These are phyloP conservation scores for Eueides isabella DNA, from an alignment of 1,140 invertebrate genomes.

Conservation along the genomic window DNA sequence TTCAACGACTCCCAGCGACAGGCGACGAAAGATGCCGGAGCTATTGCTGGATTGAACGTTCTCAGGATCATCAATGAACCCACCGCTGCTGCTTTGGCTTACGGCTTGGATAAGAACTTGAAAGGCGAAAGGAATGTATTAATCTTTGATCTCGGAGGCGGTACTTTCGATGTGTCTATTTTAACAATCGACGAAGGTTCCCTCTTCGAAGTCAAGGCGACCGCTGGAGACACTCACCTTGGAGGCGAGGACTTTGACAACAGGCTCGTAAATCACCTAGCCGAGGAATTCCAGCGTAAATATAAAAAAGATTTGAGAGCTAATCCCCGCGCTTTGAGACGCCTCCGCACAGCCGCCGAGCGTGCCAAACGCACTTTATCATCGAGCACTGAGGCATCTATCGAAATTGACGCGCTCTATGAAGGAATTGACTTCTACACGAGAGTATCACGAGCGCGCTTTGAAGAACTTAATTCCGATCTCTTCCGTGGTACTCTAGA, in stretches of 20 bases:
- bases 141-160: constrained; percentile 78
- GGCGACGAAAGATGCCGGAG: constrained; percentile 78
- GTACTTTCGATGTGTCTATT: constrained; percentile 87
- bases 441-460: constrained; percentile 73
- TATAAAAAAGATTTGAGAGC: constrained; percentile 77
- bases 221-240: constrained; percentile 84
- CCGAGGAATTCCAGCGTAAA: constrained; percentile 80
- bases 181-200: constrained; percentile 84
- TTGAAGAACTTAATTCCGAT: constrained; percentile 81
- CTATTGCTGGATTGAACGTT: constrained; percentile 86
- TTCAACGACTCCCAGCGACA: constrained; percentile 1
- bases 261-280: constrained; percentile 87
- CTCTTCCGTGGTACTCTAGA: constrained; percentile 81
- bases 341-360: constrained; percentile 85
- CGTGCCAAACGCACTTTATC: constrained; percentile 81
- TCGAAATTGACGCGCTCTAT: constrained; percentile 81
- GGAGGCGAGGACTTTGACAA: constrained; percentile 91
- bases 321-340: constrained; percentile 80
- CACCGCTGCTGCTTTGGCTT: constrained; percentile 88
- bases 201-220: constrained; percentile 87
- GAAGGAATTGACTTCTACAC: constrained; percentile 81
- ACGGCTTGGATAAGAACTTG: constrained; percentile 89
- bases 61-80: constrained; percentile 89
- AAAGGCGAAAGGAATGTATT: constrained; percentile 86
- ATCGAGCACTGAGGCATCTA: constrained; percentile 79